Evolutionary conservation across 2,888 invertebrate species (phyloP), one percentile per base, ranked within the genome.

Genomic region (Spodoptera picta): DNA sequence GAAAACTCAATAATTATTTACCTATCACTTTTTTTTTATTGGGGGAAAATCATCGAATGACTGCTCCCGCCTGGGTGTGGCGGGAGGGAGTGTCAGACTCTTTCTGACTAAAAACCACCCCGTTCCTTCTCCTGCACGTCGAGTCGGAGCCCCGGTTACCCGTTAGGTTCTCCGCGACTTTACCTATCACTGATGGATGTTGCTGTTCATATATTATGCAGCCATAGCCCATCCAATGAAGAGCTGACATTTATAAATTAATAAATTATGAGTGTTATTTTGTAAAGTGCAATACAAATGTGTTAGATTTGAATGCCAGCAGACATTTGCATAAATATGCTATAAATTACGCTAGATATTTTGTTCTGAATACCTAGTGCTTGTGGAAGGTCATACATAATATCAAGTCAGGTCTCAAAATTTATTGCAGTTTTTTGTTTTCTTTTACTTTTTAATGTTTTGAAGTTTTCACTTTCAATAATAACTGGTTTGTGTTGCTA

Each of bases 251-350:
- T 62, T 62, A 12, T 47, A 46, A 41, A 72, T 65, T 65, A 47
- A 72, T 67, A 65, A 72, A 65, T 65, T 51, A 72, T 12, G 43
- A 12, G 51, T 46, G 31, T 54, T 73, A 73, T 61, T 66, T 77
- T 77, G 43, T 43, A 65, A 67, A 65, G 66, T 65, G 72, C 72
- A 65, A 43, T 49, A 19, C 9, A 36, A 66, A 71, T 54, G 46
- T 41, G 49, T 54, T 62, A 52, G n/a, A 64, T 66, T 54, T 67
- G 54, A 67, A 67, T 67, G 67, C 67, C 65, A 54, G 11, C 14
- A 27, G 36, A 19, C 43, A 54, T 71, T 72, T 41, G 50, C 67
- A 72, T 67, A 65, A 67, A 51, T 50, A 55, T 47, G 72, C 50
- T 11, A 67, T 67, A 55, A 72, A 72, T 65, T 44, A 54, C 46